Conservation (phyloP, 2,797 vertebrate species). For the Myiotriccus ornatus region DNA sequence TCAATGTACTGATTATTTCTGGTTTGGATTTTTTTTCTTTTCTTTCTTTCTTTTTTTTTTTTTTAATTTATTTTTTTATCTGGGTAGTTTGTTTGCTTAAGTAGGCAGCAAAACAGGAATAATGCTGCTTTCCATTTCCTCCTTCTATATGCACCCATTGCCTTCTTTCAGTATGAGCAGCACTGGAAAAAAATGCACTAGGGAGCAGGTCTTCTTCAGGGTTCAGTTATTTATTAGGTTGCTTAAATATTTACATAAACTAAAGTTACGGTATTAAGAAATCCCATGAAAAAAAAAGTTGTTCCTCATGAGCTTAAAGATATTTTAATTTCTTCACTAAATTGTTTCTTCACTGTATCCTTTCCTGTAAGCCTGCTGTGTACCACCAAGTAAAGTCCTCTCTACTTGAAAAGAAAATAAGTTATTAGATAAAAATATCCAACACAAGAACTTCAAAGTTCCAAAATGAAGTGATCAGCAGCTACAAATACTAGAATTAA, state of each 20-base stretch:
- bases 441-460: neutral
- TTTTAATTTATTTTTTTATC: neutral
- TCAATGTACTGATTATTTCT: neutral
- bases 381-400: neutral
- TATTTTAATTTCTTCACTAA: neutral
- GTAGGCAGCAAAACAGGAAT: neutral
- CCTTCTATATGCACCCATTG: neutral
- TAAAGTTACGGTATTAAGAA: neutral
- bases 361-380: neutral
- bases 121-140: neutral
- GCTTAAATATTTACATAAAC: neutral
- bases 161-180: neutral
- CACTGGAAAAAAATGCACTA: neutral
- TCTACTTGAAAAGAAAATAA: neutral
- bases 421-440: neutral
- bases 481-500: neutral
- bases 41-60: no score
- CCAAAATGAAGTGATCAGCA: neutral
- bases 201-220: neutral
- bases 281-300: neutral
- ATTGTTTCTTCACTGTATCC: neutral
- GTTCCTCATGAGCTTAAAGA: neutral
- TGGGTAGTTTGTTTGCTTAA: neutral
- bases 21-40: neutral
- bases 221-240: neutral